Evolutionary conservation across 2,797 vertebrate genomes (phyloP), one percentile per base, ranked within the genome.

Genomic region (Chelmon rostratus): DNA sequence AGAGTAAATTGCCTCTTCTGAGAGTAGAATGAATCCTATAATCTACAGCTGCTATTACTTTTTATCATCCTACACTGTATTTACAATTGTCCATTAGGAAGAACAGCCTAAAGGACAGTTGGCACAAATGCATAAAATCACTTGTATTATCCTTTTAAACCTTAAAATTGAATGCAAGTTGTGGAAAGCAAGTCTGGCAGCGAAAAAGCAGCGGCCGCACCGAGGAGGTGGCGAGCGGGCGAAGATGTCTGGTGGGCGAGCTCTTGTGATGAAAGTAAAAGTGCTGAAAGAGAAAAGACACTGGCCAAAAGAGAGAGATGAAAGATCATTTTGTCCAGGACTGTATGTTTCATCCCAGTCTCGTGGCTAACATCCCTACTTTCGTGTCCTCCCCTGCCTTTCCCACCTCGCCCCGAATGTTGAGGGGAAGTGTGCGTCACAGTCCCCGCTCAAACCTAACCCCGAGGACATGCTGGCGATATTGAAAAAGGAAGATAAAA

Each of bases 401-500:
- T 35, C 10, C 25, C 21, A 49, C 33, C 57, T 58, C 25, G n/a
- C 7, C 59, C 13, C 25, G 38, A 59, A 76, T 68, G 68, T 44
- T 58, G 3, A 68, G 5, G 38, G 15, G 42, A 67, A 40, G 54
- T 13, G 47, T 40, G 38, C 57, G 50, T 57, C 54, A 28, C 15
- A 9, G 3, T 68, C 47, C 37, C 28, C 21, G 33, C 73, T 73
- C 46, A 52, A 28, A 78, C 28, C 25, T 0, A 28, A 64, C 77
- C 64, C 72, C 38, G 5, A 8, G 8, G 80, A 50, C 47, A 78
- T 44, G 65, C 35, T 31, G 16, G 50, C 38, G 63, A 73, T 82
- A 73, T 59, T 67, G 62, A 49, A 82, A 69, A 56, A 33, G 11
- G 25, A 54, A 66, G 66, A 76, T 74, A 79, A 87, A 81, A 79